phyloP scores from a whole-genome alignment of 2,113 vertebrate genomes.

The Podocnemis expansa region DNA sequence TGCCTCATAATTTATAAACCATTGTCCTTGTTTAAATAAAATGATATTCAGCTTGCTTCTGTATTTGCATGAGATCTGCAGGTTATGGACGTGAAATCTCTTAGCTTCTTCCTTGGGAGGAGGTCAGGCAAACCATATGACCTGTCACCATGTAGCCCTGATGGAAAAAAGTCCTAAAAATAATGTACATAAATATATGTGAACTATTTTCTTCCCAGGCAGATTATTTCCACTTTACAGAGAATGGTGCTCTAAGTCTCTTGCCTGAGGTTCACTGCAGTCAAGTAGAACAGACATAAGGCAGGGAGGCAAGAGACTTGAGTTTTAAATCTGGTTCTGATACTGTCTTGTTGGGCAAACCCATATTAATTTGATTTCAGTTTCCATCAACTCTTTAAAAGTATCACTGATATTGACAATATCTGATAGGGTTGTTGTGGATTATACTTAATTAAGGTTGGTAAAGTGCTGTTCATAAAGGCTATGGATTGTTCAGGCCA shows the following conservation, averaged over 20 bases:
- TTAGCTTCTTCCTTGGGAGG: background rate
- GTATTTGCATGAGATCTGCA: rapidly evolving
- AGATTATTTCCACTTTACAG: background rate
- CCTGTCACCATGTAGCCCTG: background rate
- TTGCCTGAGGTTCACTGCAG: rapidly evolving
- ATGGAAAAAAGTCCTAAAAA: background rate
- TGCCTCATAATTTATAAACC: too few species aligned
- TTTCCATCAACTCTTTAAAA: background rate
- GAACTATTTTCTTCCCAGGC: background rate
- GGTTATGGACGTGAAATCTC: background rate
- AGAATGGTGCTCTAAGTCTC: background rate
- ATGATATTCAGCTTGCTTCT: background rate
- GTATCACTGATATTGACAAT: background rate
- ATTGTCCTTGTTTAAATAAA: too few species aligned
- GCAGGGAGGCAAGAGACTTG: background rate
- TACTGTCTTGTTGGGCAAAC: background rate
- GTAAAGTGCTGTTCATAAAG: background rate
- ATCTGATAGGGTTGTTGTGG: background rate
- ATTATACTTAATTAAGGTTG: background rate
- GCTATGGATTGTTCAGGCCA: background rate
- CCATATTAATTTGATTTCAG: background rate
- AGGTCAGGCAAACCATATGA: background rate
- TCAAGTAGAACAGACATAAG: background rate
- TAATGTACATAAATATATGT: background rate
- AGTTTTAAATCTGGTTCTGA: background rate